phyloP scores from a whole-genome alignment of 2,888 invertebrate genomes.

The Penaeus monodon region DNA sequence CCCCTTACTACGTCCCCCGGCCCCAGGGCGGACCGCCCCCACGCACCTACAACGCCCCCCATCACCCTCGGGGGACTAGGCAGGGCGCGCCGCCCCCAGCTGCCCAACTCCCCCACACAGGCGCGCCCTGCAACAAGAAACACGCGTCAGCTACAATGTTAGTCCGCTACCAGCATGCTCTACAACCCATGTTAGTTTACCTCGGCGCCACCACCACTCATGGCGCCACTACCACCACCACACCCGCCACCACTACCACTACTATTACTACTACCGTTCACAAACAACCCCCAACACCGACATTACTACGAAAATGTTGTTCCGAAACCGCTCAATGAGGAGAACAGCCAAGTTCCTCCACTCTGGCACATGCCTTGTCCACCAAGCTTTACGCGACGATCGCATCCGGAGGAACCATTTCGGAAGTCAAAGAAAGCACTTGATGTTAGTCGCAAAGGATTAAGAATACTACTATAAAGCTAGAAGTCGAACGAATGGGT shows the following conservation, averaged over 20 bases:
- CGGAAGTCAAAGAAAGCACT: too few species aligned
- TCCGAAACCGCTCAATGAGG: neutral
- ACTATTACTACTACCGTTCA: neutral
- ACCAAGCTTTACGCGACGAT: too few species aligned
- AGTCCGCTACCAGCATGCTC: slow-evolving; percentile 40
- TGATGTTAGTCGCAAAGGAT: too few species aligned
- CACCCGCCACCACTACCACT: slow-evolving; percentile 3
- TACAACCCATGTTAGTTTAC: slow-evolving; percentile 23
- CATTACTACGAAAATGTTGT: neutral
- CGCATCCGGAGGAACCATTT: too few species aligned
- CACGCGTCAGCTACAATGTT: slow-evolving; percentile 50
- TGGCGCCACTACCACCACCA: neutral
- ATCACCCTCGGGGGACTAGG: slow-evolving; percentile 41
- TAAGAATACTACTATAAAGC: too few species aligned
- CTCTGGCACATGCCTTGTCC: too few species aligned
- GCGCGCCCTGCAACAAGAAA: slow-evolving; percentile 59
- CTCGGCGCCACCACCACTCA: neutral
- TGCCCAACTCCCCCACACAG: slow-evolving; percentile 50
- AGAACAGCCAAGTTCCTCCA: too few species aligned
- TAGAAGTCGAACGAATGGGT: too few species aligned
- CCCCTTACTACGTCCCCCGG: slow-evolving; percentile 30
- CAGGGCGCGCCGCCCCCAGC: slow-evolving; percentile 54
- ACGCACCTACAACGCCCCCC: slow-evolving; percentile 42
- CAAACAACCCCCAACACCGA: neutral
- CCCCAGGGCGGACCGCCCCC: slow-evolving; percentile 25